Evolutionary conservation across 2,113 vertebrate species (phyloP), one percentile per base, ranked within the genome.

Genomic region (Cynopterus brachyotis): DNA sequence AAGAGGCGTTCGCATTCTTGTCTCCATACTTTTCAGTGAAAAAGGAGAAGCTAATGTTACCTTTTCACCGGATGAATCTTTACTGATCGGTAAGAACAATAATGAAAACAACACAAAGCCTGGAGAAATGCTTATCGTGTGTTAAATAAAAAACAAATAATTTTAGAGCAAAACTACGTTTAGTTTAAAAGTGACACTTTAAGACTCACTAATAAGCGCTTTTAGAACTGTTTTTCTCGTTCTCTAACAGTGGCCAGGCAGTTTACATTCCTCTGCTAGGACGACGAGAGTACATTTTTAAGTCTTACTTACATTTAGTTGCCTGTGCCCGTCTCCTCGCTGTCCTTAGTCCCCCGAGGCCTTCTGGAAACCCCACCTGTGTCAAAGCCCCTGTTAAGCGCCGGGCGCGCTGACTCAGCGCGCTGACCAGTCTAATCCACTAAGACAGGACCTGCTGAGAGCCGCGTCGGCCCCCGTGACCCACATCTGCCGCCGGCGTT

Each of bases 401-500:
- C 97, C 95, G 98, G 98, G 98, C 98, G 78, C 98, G 99, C 99
- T 99, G 98, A 99, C 97, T 99, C 98, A 98, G 99, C 99, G 98
- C 97, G 78, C 84, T 73, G 57, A 28, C 98, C 98, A 95, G 95
- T 94, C 98, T 99, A 99, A 99, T 99, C 99, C 99, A 98, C 98
- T 99, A 99, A 99, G 98, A 99, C 98, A 98, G 99, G 99, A 98
- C 98, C 99, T 98, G 99, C 98, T 99, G 99, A 99, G 99, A 98
- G 98, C 97, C 98, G 98, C 94, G 98, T 98, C 99, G 98, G 98
- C 40, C 98, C 96, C 91, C 92, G 93, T 99, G 98, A 98, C 99
- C 99, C 98, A 95, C 98, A 98, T 99, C 73, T 35, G 88, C 98
- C 98, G 97, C 50, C 76, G 40, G 93, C 78, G 87, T 85, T 94